Evolutionary conservation across 2,888 invertebrate genomes (phyloP).

Genomic region (Ceratothoa steindachneri): DNA sequence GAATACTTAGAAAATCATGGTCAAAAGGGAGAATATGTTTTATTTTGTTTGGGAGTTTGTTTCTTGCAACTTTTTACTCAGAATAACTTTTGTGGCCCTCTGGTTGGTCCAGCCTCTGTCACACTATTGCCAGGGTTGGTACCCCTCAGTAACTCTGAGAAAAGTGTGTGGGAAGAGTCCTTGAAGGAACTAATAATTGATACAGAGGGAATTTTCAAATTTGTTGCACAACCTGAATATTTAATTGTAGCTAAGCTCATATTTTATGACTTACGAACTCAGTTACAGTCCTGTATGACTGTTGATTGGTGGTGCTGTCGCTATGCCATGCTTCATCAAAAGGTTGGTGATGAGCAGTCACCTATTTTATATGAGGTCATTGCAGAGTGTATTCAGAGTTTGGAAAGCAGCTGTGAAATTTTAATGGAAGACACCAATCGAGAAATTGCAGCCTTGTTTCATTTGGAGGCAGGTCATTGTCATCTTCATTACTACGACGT

Average conservation of each 20-base stretch:
- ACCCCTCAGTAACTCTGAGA: slow-evolving; percentile 13
- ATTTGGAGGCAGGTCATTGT: slow-evolving; percentile 63
- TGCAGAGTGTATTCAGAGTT: slow-evolving; percentile 18
- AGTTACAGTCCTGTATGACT: slow-evolving; percentile 25
- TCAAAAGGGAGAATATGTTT: slow-evolving; percentile 20
- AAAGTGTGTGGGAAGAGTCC: slow-evolving; percentile 18
- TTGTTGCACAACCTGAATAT: slow-evolving; percentile 33
- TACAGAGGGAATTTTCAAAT: slow-evolving; percentile 38
- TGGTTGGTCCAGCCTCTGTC: slow-evolving; percentile 30
- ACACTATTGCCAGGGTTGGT: slow-evolving; percentile 25
- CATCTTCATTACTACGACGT: slow-evolving; percentile 71
- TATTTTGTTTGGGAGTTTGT: slow-evolving; percentile 33
- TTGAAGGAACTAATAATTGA: slow-evolving; percentile 32
- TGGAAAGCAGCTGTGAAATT: slow-evolving; percentile 23
- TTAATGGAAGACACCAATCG: background rate
- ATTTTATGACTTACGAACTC: slow-evolving; percentile 21
- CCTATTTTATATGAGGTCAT: slow-evolving; percentile 26
- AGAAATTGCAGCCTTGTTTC: slow-evolving; percentile 54
- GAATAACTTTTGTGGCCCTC: slow-evolving; percentile 42
- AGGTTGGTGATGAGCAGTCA: slow-evolving; percentile 40
- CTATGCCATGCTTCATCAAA: slow-evolving; percentile 28
- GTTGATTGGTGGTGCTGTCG: slow-evolving; percentile 42
- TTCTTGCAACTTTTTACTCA: slow-evolving; percentile 38
- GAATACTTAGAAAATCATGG: slow-evolving; percentile 6
- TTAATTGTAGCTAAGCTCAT: slow-evolving; percentile 29